Base-by-base conservation (phyloP, 2,888 invertebrate species). In the Sesia bembeciformis region DNA sequence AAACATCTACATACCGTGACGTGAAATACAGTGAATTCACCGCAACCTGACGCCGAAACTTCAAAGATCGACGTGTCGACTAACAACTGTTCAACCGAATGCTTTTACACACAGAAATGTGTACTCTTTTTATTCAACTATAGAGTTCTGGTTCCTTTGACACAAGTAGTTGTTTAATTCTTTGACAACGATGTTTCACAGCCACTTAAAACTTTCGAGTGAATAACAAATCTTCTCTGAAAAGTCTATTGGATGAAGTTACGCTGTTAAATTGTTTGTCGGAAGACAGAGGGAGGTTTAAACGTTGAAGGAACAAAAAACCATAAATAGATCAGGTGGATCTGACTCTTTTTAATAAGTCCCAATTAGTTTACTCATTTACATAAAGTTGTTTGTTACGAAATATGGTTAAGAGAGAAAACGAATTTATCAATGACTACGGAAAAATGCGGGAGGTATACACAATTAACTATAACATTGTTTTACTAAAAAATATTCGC, bases 181-280 rank as follows among this genome's bases (percentile, higher is more conserved):
- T 84, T 83, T 78, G 77, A 81, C 80, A 78, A 82, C 79, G 77
- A 78, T 84, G 83, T 84, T 85, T 86, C 86, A 82, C 85, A 87
- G 83, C 78, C 86, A 85, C 87, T 87, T 87, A 85, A 87, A 88
- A 87, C 76, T 87, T 87, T 81, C 78, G 78, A 86, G 81, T 84
- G 86, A 86, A 87, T 87, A 87, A 87, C 87, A 88, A 87, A 88
- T 86, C 87, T 84, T 72, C 74, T 78, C 74, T 67, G 75, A 81
- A 86, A 84, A 87, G 84, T 86, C 80, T 81, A 79, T 83, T 81
- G 76, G 71, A 64, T 68, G 69, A 81, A 87, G 84, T 88, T 85
- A 75, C 72, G 71, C 82, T 75, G 84, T 81, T 84, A 84, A 86
- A 87, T 83, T 86, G 84, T 86, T 83, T 80, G 78, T 78, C 72